A percentile compares a stretch with the other conserved stretches of the same genome.
Evolutionary conservation across 2,113 vertebrate genomes (phyloP).

Genomic region (Entelurus aequoreus): DNA sequence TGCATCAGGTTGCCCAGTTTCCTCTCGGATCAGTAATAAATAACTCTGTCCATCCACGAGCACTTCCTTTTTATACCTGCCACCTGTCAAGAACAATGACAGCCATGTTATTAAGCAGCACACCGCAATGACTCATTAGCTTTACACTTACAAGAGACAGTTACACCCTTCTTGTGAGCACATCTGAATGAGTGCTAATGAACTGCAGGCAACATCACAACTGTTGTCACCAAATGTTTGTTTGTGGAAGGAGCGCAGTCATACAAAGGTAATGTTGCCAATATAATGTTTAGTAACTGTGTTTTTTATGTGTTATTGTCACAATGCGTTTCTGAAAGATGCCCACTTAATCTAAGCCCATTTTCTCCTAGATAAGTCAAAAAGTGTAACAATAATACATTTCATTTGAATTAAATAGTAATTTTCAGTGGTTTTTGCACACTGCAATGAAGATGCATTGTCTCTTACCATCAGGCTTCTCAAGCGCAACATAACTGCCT

Average conservation of each 20-base stretch:
- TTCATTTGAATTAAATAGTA: too few relatives aligned
- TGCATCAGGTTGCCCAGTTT: constrained; percentile 80
- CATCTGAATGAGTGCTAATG: not conserved
- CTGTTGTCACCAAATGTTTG: too few relatives aligned
- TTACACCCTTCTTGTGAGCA: not conserved
- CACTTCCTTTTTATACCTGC: constrained; percentile 91
- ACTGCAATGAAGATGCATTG: not conserved
- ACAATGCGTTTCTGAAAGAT: too few relatives aligned
- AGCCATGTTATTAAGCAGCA: constrained; percentile 13
- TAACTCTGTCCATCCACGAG: constrained; percentile 88
- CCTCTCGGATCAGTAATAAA: constrained; percentile 89
- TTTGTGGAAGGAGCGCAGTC: too few relatives aligned
- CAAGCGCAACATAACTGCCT: constrained; percentile 81
- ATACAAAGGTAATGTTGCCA: too few relatives aligned
- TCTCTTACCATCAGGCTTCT: constrained; percentile 83
- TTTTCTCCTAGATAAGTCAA: too few relatives aligned
- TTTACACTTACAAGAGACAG: not conserved
- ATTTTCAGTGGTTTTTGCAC: not conserved
- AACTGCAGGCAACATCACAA: too few relatives aligned
- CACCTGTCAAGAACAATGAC: constrained; percentile 68
- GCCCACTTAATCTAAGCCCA: too few relatives aligned
- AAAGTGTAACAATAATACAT: too few relatives aligned
- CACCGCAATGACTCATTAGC: not conserved
- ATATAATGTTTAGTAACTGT: too few relatives aligned
- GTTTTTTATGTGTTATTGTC: too few relatives aligned